Evolutionary conservation across 2,113 vertebrate species (phyloP), one percentile per base, ranked within the genome.

Genomic region (Ceratotherium simum): DNA sequence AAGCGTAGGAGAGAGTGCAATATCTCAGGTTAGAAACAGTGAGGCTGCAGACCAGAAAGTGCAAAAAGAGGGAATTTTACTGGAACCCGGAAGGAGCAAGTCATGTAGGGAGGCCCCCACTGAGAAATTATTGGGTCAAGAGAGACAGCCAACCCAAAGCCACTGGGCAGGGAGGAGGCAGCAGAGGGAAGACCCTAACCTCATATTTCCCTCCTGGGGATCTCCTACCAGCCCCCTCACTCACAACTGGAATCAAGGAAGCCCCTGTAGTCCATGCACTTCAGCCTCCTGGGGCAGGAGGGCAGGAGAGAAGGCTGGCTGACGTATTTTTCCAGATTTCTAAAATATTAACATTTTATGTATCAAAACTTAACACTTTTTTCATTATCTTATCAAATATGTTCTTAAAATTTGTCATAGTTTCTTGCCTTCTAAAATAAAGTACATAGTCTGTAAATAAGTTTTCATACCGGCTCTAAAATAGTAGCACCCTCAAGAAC

Each of bases 391-490:
- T 51, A 75, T 18, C 39, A 33, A 18, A 33, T 46, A 86, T 36
- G 39, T 75, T 69, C 31, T 60, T 90, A 36, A 54, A 58, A 64
- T 91, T 46, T 64, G 25, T 62, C 42, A 54, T 18, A 56, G 13
- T 29, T 82, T 36, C 29, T 60, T 96, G 14, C 11, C 64, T 69
- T 86, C 23, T 75, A 31, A 72, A 89, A 80, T 36, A 90, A 95
- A 42, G 17, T n/a, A 70, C 31, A 42, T 27, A 48, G 20, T 51
- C 21, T 23, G 33, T 27, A 70, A 56, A 75, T 65, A 54, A 39
- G n/a, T 29, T 42, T 73, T 62, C 42, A 31, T 51, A 67, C 64
- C 36, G 54, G 17, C 31, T 91, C 62, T 67, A 54, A 91, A 69
- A 75, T 10, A 62, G 17, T 75, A 81, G n/a, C 11, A 1, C 3